Conservation (phyloP, 1,140 invertebrate genomes). For the Drosophila tropicalis region DNA sequence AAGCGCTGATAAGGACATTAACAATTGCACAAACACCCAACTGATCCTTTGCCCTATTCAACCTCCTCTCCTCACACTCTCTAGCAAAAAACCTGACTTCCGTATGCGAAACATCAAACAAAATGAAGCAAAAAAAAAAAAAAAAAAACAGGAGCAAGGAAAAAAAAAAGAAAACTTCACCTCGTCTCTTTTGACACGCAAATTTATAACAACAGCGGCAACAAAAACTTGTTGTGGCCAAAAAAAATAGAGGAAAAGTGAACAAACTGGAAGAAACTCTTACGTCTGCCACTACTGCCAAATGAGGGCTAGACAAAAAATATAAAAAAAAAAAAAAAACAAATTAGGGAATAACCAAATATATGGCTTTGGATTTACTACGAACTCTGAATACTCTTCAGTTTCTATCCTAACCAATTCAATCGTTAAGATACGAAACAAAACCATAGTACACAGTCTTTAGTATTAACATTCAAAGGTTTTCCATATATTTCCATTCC, state of each 20-base stretch:
- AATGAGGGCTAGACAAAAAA: slow-evolving; percentile 10
- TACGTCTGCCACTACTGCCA: neutral
- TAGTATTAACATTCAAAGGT: no score
- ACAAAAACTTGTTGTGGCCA: slow-evolving; percentile 69
- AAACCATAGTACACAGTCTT: no score
- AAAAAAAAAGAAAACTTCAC: slow-evolving; percentile 53
- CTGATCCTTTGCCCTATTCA: neutral
- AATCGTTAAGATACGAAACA: no score
- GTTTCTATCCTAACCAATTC: no score
- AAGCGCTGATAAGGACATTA: slow-evolving; percentile 81
- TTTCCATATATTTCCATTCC: no score
- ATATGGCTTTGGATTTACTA: neutral
- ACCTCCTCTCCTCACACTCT: neutral
- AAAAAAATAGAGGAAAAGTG: slow-evolving; percentile 1
- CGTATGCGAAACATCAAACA: slow-evolving; percentile 75
- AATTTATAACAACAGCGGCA: slow-evolving; percentile 70
- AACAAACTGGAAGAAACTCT: no score
- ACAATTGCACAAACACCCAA: slow-evolving; percentile 66
- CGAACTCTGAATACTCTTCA: neutral
- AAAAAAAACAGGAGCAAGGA: slow-evolving; percentile 7
- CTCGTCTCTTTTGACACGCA: slow-evolving; percentile 78
- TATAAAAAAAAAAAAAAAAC: slow-evolving; percentile 25
- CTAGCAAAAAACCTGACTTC: slow-evolving; percentile 27
- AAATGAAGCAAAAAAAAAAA: slow-evolving; percentile 27
- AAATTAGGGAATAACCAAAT: slow-evolving; percentile 25